Base-by-base conservation (phyloP, 2,113 vertebrate genomes). In the Ailurus styani region DNA sequence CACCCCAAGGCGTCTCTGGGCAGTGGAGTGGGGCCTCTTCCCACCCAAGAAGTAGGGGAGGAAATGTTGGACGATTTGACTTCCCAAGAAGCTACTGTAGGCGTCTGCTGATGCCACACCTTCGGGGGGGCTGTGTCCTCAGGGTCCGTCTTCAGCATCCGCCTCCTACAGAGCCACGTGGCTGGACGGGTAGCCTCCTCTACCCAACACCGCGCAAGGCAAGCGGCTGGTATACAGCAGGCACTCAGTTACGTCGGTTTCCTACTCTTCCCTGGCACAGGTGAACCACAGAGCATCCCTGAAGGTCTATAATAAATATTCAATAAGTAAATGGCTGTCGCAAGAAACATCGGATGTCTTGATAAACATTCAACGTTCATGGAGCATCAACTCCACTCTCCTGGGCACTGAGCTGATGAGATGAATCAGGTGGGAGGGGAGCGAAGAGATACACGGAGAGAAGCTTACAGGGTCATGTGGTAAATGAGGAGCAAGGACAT, bases 151-250 rank as follows among this genome's bases (percentile, higher is more conserved):
- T n/a, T 34, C 42, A 29, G 2, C 0, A 27, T 42, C 87, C 0
- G 5, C 13, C 31, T 72, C 54, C 75, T 31, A 8, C 37, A 25
- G 15, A 34, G 86, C 73, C 70, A 10, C 15, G n/a, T 3, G 5
- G 57, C 31, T 3, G 20, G 25, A 7, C 0, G 0, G 21, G 1
- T n/a, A n/a, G n/a, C n/a, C 27, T 34, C 72, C 60, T 34, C 47
- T 5, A 10, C n/a, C 13, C 37, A n/a, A 8, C 40, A 25, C n/a
- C 52, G 25, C 1, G 3, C 0, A 7, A 0, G n/a, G 2, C 70
- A 25, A 29, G 45, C 6, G 18, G 50, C 64, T 0, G 23, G 42
- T 18, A 57, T 6, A n/a, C 7, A 62, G 92, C 73, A 50, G 75
- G 89, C 11, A 4, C 66, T 86, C 47, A n/a, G 6, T 10, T 40